A percentile compares a stretch with the other conserved stretches of the same genome.
These are phyloP conservation scores for Periparus ater DNA, from an alignment of 2,797 vertebrate species.

Conservation along the genomic window DNA sequence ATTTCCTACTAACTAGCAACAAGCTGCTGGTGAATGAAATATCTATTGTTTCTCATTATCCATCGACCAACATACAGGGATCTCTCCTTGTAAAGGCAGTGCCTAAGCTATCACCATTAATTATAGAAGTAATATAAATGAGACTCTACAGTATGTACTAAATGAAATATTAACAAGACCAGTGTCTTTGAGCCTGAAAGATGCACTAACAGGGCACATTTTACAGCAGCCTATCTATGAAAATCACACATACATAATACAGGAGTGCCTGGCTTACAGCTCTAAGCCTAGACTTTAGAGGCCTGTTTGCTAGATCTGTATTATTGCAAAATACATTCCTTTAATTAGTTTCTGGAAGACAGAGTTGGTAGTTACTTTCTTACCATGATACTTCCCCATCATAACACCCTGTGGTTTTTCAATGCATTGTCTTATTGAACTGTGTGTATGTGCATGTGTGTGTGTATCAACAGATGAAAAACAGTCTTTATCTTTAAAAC, in stretches of 20 bases:
- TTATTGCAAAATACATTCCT: conserved; percentile 66
- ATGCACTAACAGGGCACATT: conserved; percentile 70
- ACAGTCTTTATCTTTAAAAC: neutral
- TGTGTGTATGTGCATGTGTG: neutral
- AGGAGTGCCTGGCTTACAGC: conserved; percentile 42
- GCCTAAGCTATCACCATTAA: conserved; percentile 86
- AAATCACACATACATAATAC: conserved; percentile 64
- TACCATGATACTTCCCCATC: conserved; percentile 9
- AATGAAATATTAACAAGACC: conserved; percentile 84
- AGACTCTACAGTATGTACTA: conserved; percentile 81
- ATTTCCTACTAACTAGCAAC: conserved; percentile 84
- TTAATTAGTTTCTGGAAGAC: conserved; percentile 80
- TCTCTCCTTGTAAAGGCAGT: conserved; percentile 83
- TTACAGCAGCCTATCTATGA: conserved; percentile 63
- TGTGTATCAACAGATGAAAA: neutral
- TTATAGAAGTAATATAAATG: conserved; percentile 87
- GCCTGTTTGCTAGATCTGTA: conserved; percentile 53
- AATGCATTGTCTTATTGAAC: neutral
- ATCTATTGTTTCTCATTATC: conserved; percentile 85
- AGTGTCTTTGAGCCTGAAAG: conserved; percentile 76
- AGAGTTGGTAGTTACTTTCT: conserved; percentile 59
- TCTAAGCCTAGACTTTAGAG: conserved; percentile 38
- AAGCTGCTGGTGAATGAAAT: conserved; percentile 91
- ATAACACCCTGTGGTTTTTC: conserved; percentile 37
- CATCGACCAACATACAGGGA: conserved; percentile 81